phyloP scores from a whole-genome alignment of 2,888 invertebrate species.

The Polyommatus iphigenia region DNA sequence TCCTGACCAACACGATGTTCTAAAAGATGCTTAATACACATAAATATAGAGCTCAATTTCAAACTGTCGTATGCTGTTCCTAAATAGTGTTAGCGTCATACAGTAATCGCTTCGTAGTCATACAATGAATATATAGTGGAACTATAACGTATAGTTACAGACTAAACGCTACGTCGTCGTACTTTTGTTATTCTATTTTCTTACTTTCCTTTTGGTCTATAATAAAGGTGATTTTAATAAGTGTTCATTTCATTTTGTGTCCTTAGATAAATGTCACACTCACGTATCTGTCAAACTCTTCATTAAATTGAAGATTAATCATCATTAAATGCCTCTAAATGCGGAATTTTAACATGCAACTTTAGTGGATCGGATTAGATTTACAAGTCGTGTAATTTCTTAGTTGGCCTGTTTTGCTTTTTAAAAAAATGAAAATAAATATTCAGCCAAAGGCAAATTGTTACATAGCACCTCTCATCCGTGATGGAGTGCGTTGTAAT shows the following conservation, averaged over 20 bases:
- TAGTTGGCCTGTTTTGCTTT: too few species aligned
- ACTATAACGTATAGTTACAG: conserved; percentile 14
- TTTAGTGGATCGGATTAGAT: too few species aligned
- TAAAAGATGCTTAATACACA: conserved; percentile 32
- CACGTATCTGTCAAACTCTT: too few species aligned
- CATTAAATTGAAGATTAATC: too few species aligned
- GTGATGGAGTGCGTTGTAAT: too few species aligned
- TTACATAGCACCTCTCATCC: too few species aligned
- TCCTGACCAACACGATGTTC: conserved; percentile 36
- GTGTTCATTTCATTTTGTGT: background rate
- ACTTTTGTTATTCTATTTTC: conserved; percentile 28
- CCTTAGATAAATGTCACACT: background rate
- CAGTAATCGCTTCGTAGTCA: conserved; percentile 53
- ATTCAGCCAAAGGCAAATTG: too few species aligned
- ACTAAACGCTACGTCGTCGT: conserved; percentile 22
- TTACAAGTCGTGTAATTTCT: too few species aligned
- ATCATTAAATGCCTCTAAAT: too few species aligned
- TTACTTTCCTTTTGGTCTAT: conserved; percentile 28
- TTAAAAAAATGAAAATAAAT: too few species aligned
- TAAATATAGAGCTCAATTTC: conserved; percentile 30
- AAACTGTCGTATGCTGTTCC: conserved; percentile 31
- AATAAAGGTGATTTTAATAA: conserved; percentile 29
- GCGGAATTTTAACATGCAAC: too few species aligned
- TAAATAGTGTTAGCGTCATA: conserved; percentile 33
- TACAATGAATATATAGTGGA: conserved; percentile 42